Base-by-base conservation (phyloP, 2,113 vertebrate genomes). In the Cervus canadensis region DNA sequence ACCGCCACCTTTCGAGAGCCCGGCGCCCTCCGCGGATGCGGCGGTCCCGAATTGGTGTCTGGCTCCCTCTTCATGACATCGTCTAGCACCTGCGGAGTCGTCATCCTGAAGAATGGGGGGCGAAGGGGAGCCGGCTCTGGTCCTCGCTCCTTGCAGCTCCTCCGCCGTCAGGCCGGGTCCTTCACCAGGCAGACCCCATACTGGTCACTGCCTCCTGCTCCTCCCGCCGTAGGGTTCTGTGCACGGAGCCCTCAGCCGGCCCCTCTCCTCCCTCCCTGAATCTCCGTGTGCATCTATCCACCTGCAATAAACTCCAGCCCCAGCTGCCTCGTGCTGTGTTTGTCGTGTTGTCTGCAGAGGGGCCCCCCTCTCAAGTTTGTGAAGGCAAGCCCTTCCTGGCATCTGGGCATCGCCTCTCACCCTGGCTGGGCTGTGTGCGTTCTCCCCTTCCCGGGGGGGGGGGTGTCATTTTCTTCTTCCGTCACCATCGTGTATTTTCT, bases 221-320 rank as follows among this genome's bases (percentile, higher is more conserved):
- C 5, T 28, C 15, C 2, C 30, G 25, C 67, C 5, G 0, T 48
- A 74, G 94, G 71, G 40, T 91, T 56, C 76, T 89, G 85, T 90
- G 91, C 91, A 40, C 92, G 45, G 81, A 79, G 43, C 56, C 92
- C 48, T 16, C 74, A 19, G 50, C 45, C 40, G 5, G 2, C 25
- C 19, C 7, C 6, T 30, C 45, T 52, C 57, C 43, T 90, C 40
- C 28, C 48, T 11, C 33, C 28, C 52, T 14, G 62, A 62, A 40
- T 84, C 59, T 84, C 30, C 19, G 5, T 74, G 62, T 78, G 85
- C 67, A 14, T 64, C 25, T 43, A 59, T 89, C 30, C 76, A 25
- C 28, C 59, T 56, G 67, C 92, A 98, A 96, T 98, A 97, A 97
- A 98, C 43, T 88, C 89, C 95, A 90, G 96, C n/a, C 87, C 71